These are phyloP conservation scores for Drosophila teissieri DNA, from an alignment of 1,140 invertebrate species.

Conservation along the genomic window DNA sequence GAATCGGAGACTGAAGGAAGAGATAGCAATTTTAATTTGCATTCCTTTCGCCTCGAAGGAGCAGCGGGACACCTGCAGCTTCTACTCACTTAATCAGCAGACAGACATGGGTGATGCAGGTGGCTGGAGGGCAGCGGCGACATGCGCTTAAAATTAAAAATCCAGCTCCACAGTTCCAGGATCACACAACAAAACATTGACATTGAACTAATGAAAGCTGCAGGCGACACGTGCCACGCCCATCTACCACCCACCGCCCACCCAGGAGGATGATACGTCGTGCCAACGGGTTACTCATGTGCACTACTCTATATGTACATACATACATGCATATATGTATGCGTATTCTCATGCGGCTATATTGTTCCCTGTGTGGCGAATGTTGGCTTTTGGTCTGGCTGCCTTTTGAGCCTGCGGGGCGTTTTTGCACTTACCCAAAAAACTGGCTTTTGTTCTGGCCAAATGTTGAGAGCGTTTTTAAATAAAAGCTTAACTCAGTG, in stretches of 20 bases:
- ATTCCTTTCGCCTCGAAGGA: constrained; percentile 28
- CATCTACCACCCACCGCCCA: background rate
- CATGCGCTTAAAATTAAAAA: constrained; percentile 67
- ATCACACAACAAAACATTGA: constrained; percentile 59
- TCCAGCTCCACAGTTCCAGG: constrained; percentile 15
- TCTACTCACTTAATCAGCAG: constrained; percentile 57
- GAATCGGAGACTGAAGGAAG: background rate
- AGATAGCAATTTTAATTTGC: constrained; percentile 61
- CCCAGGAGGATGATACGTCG: constrained; percentile 37
- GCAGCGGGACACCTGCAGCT: constrained; percentile 41
- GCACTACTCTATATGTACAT: background rate
- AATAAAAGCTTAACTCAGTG: background rate
- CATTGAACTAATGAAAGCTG: constrained; percentile 74
- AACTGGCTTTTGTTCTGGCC: constrained; percentile 2
- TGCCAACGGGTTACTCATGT: constrained; percentile 47
- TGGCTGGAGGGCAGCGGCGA: constrained; percentile 14
- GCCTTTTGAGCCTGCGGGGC: constrained; percentile 20
- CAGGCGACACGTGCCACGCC: constrained; percentile 44
- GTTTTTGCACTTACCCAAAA: constrained; percentile 24
- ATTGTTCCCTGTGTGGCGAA: background rate
- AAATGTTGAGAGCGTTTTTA: background rate
- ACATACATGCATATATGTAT: background rate
- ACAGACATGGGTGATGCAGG: constrained; percentile 20
- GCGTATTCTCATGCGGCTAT: background rate
- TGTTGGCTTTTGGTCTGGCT: constrained; percentile 24